Evolutionary conservation across 1,140 invertebrate species (phyloP).

Genomic region (Matsumurasca onukii): DNA sequence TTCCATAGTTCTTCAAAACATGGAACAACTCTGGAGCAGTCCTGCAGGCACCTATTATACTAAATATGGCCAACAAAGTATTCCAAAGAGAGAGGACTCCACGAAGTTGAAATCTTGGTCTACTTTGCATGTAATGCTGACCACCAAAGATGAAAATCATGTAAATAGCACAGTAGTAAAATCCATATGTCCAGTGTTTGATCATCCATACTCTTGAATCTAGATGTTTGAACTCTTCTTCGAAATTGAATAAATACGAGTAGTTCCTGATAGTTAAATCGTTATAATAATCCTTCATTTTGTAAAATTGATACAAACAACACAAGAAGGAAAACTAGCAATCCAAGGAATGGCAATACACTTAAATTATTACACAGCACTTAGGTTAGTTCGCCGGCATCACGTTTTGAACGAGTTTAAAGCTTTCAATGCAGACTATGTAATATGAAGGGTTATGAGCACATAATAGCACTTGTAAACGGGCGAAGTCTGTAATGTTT

Average conservation of each 20-base stretch:
- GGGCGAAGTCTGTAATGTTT: no score
- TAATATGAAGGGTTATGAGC: no score
- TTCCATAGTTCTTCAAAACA: constrained; percentile 80
- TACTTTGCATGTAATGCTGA: constrained; percentile 88
- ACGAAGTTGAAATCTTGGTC: constrained; percentile 84
- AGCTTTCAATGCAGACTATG: no score
- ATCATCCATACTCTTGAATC: constrained; percentile 92
- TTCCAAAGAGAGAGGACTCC: constrained; percentile 90
- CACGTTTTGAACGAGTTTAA: no score
- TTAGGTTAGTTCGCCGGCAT: no score
- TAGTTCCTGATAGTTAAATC: constrained; percentile 62
- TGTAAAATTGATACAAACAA: no score
- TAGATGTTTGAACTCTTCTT: constrained; percentile 87
- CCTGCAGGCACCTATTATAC: constrained; percentile 86
- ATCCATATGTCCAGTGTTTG: constrained; percentile 91
- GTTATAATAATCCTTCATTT: constrained; percentile 31
- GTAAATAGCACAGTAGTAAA: constrained; percentile 89
- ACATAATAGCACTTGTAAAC: no score
- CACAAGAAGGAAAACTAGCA: no score
- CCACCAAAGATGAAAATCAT: constrained; percentile 92
- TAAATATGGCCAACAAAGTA: constrained; percentile 86
- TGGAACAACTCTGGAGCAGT: constrained; percentile 87
- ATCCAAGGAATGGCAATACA: no score
- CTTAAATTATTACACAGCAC: no score
- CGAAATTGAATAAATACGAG: constrained; percentile 93